phyloP scores from a whole-genome alignment of 2,797 vertebrate species.

The Knipowitschia caucasica region DNA sequence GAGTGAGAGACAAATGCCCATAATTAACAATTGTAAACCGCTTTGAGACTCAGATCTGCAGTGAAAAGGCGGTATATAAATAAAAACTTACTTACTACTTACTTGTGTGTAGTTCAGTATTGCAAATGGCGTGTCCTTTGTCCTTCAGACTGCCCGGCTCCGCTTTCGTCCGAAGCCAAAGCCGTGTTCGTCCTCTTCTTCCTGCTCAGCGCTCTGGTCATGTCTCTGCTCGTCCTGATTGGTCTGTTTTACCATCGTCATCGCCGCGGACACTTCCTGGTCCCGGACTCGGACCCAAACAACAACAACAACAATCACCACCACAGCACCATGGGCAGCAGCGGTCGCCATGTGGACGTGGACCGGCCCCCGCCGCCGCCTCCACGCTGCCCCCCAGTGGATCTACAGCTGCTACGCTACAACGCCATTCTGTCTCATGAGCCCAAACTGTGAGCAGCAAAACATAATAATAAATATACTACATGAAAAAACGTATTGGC shows the following conservation, averaged over 20 bases:
- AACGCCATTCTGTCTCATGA: conserved; percentile 46
- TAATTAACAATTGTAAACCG: no score
- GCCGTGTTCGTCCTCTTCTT: conserved; percentile 69
- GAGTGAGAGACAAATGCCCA: no score
- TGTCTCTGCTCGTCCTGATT: conserved; percentile 48
- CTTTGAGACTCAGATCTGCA: no score
- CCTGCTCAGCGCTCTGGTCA: conserved; percentile 67
- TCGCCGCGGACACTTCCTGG: conserved; percentile 56
- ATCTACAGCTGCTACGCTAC: conserved; percentile 70
- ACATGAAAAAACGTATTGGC: not conserved
- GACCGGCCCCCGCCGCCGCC: conserved; percentile 50
- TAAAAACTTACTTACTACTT: no score
- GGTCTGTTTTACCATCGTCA: conserved; percentile 60
- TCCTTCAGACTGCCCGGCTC: conserved; percentile 37
- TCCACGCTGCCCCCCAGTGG: conserved; percentile 40
- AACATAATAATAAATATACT: not conserved
- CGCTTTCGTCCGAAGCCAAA: conserved; percentile 34
- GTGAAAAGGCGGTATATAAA: no score
- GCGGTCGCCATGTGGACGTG: not conserved
- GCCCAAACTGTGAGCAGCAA: not conserved
- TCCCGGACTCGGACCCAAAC: conserved; percentile 31
- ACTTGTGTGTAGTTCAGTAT: not conserved
- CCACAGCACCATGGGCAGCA: not conserved
- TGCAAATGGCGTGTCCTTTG: not conserved
- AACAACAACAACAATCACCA: no score